Conservation (phyloP, 1,140 invertebrate genomes). For the Pseudomyrmex sp. region DNA sequence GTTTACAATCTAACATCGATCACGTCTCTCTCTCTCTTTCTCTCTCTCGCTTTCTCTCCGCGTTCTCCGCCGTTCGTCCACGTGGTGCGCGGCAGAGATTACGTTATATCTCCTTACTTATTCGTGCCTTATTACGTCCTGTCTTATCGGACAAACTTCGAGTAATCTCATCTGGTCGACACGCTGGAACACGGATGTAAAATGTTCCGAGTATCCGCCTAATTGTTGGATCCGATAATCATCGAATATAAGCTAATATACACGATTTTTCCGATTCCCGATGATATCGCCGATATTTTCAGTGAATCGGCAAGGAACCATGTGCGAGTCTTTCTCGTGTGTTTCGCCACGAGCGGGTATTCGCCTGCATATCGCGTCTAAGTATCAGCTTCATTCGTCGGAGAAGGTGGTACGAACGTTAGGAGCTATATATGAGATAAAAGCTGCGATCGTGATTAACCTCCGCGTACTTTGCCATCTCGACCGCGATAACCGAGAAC, state of each 20-base stretch:
- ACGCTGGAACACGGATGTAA: constrained; percentile 32
- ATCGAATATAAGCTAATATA: constrained; percentile 55
- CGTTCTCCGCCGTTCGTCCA: constrained; percentile 3
- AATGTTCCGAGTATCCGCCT: constrained; percentile 10
- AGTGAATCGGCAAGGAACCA: constrained; percentile 22
- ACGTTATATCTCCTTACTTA: constrained; percentile 34
- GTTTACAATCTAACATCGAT: constrained; percentile 61
- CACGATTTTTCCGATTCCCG: background rate
- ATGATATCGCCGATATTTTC: constrained; percentile 33
- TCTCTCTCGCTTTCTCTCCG: constrained; percentile 32
- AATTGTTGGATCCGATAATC: constrained; percentile 40
- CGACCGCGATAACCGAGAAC: constrained; percentile 12
- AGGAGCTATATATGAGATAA: background rate
- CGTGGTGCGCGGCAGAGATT: constrained; percentile 36
- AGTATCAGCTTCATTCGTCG: constrained; percentile 28
- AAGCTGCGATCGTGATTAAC: constrained; percentile 46
- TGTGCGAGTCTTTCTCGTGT: background rate
- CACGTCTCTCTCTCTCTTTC: constrained; percentile 25
- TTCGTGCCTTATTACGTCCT: constrained; percentile 13
- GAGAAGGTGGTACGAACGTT: constrained; percentile 5
- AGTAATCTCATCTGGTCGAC: background rate
- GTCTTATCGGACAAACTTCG: constrained; percentile 30
- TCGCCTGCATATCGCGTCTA: constrained; percentile 16
- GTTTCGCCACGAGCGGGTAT: background rate
- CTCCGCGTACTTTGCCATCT: constrained; percentile 34